These are phyloP conservation scores for Epinephelus coioides DNA, from an alignment of 2,797 vertebrate species.

Conservation along the genomic window DNA sequence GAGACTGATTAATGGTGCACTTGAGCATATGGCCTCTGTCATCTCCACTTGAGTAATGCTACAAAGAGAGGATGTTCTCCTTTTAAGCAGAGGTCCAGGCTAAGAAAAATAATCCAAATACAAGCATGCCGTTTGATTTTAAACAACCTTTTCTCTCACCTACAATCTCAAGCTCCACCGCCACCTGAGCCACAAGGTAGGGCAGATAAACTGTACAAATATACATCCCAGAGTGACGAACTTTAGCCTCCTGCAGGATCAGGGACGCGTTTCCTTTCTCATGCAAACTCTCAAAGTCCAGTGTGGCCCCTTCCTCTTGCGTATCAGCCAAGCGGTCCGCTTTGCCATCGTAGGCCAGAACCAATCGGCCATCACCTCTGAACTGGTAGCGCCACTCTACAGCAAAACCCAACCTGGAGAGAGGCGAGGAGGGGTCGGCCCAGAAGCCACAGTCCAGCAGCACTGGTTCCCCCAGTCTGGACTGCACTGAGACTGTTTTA, in stretches of 20 bases:
- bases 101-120: background rate
- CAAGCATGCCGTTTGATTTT: background rate
- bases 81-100: background rate
- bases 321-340: slow-evolving; percentile 66
- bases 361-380: slow-evolving; percentile 85
- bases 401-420: slow-evolving; percentile 82
- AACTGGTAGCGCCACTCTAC: slow-evolving; percentile 93
- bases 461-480: slow-evolving; percentile 82
- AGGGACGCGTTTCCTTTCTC: slow-evolving; percentile 86
- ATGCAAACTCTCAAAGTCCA: slow-evolving; percentile 79
- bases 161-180: slow-evolving; percentile 86
- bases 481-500: slow-evolving; percentile 69
- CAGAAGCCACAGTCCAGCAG: slow-evolving; percentile 88
- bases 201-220: slow-evolving; percentile 90
- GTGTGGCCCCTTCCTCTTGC: slow-evolving; percentile 52
- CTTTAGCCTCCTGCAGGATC: slow-evolving; percentile 79
- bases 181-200: slow-evolving; percentile 88
- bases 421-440: slow-evolving; percentile 72
- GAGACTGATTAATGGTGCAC: background rate
- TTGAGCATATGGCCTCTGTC: no score
- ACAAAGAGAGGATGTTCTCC: no score
- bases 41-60: background rate
- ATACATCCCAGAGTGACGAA: slow-evolving; percentile 88
- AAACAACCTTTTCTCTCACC: slow-evolving; percentile 76
- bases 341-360: slow-evolving; percentile 88